Evolutionary conservation across 2,888 invertebrate species (phyloP).

Genomic region (Pammene aurita): DNA sequence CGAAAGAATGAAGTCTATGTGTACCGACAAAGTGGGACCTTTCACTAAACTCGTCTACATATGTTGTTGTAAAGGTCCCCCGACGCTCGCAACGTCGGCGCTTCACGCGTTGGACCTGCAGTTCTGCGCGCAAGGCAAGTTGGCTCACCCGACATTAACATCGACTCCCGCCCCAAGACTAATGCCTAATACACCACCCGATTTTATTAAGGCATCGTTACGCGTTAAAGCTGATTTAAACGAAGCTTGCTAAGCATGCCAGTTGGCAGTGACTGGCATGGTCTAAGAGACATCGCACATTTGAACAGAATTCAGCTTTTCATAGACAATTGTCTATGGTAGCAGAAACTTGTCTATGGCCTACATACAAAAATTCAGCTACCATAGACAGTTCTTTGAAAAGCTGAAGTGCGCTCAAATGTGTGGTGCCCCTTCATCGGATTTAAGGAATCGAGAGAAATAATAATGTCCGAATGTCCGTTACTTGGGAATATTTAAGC

Average conservation of each 20-base stretch:
- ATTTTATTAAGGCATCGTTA: not conserved
- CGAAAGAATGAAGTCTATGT: too few species aligned
- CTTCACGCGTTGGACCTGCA: constrained; percentile 78
- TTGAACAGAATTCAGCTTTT: too few species aligned
- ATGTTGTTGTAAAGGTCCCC: constrained; percentile 64
- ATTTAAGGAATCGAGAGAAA: not conserved
- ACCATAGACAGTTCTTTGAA: too few species aligned
- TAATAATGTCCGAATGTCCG: not conserved
- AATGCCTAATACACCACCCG: constrained; percentile 7
- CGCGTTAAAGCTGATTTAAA: not conserved
- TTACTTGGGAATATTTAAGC: not conserved
- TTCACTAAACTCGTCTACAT: too few species aligned
- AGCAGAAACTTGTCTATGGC: too few species aligned
- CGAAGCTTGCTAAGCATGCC: too few species aligned
- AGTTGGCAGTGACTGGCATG: not conserved
- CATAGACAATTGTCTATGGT: too few species aligned
- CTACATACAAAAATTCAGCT: too few species aligned
- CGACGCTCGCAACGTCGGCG: constrained; percentile 79
- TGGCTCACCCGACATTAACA: constrained; percentile 43
- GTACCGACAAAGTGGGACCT: too few species aligned
- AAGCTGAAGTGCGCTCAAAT: too few species aligned
- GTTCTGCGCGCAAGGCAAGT: constrained; percentile 81
- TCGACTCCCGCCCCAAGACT: not conserved
- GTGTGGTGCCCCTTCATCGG: too few species aligned
- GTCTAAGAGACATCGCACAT: too few species aligned